A percentile compares a stretch with the other conserved stretches of the same genome.
Evolutionary conservation across 2,797 vertebrate genomes (phyloP).

Genomic region (Sebastes goodei): DNA sequence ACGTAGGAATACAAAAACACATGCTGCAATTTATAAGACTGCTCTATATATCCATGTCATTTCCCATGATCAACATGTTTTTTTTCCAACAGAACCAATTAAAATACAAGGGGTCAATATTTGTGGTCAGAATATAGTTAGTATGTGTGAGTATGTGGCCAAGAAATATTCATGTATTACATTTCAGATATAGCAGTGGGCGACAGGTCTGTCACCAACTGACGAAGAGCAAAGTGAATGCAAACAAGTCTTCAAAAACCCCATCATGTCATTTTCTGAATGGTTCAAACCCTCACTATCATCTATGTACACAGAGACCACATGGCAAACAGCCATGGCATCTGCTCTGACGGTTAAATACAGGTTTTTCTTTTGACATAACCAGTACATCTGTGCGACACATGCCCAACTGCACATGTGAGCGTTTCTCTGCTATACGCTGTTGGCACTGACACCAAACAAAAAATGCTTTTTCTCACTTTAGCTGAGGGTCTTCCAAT

Average conservation of each 20-base stretch:
- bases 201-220: neutral
- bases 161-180: neutral
- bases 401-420: neutral
- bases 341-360: neutral
- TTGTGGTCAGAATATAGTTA: neutral
- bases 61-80: neutral
- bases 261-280: neutral
- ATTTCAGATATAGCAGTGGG: neutral
- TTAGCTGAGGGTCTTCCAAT: slow-evolving; percentile 83
- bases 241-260: neutral
- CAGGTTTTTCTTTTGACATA: neutral
- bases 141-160: neutral
- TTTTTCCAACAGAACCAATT: neutral
- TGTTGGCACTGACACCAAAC: neutral
- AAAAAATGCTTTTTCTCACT: slow-evolving; percentile 69
- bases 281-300: neutral
- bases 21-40: neutral
- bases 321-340: neutral
- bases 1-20: neutral
- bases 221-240: neutral
- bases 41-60: neutral
- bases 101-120: neutral
- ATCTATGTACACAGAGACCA: neutral
- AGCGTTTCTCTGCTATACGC: neutral
- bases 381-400: slow-evolving; percentile 16